Base-by-base conservation (phyloP, 2,888 invertebrate genomes). In the Lasioglossum vierecki region DNA sequence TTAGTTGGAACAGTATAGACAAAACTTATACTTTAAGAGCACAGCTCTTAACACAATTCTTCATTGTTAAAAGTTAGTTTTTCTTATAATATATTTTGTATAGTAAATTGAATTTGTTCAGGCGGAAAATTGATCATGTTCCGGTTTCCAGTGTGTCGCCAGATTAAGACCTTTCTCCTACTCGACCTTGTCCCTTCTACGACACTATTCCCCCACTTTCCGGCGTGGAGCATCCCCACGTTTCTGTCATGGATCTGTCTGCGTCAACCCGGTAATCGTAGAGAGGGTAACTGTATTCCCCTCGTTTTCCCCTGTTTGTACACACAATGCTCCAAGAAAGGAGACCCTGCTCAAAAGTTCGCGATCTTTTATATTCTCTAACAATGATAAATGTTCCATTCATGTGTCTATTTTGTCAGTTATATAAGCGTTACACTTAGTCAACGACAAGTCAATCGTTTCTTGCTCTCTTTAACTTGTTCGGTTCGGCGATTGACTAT, bases 361-460 rank as follows among this genome's bases (percentile, higher is more conserved):
- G 3, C 22, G 53, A 53, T n/a, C n/a, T 53, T 53, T 53, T 53
- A 53, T 9, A 53, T 53, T 53, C n/a, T 53, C 53, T 22, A 53
- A n/a, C 53, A 53, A 53, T 60, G 60, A 60, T 13, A 9, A 60
- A 60, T 30, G 26, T 60, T 60, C 60, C 60, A 60, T 60, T 60
- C 5, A 15, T 26, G 26, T 26, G 26, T 26, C 60, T 26, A 60
- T 60, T 13, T 60, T 26, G 4, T 26, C 60, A 13, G 26, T 26
- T 60, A n/a, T 30, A 26, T 35, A 66, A 66, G 35, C 66, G 53
- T 66, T 53, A 79, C 60, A 72, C 77, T 71, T 35, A 44, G 35
- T 49, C 72, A 82, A 82, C 78, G 75, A 72, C 77, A 75, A 71
- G 72, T 78, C 82, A 72, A 86, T 86, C 75, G 78, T 82, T 80